Evolutionary conservation across 2,888 invertebrate genomes (phyloP).

Genomic region (Phyllotreta cruciferae): DNA sequence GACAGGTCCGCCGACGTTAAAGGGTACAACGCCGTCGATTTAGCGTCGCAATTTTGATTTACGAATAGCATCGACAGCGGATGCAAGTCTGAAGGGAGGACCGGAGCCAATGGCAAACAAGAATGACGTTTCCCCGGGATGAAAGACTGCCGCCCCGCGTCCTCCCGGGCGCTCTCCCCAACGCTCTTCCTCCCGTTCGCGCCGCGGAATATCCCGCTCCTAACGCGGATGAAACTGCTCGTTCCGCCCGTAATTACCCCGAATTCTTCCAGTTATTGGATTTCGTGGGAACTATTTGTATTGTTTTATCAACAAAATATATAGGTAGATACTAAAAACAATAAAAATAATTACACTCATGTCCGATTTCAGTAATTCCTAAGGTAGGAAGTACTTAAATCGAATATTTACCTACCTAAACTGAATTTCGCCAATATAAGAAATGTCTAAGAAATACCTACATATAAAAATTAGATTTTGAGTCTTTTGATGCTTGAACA

Average conservation of each 20-base stretch:
- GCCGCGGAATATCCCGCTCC: slow-evolving; percentile 37
- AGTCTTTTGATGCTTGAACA: too few species aligned
- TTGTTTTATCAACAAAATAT: slow-evolving; percentile 12
- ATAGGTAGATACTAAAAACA: too few species aligned
- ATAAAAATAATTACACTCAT: too few species aligned
- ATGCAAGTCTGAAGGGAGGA: slow-evolving; percentile 57
- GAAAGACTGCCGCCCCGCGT: slow-evolving; percentile 44
- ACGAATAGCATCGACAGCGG: slow-evolving; percentile 62
- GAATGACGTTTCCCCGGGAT: slow-evolving; percentile 51
- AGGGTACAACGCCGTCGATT: slow-evolving; percentile 47
- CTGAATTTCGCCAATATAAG: too few species aligned
- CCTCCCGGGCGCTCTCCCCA: slow-evolving; percentile 25
- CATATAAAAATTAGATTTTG: too few species aligned
- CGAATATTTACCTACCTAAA: too few species aligned
- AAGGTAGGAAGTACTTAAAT: too few species aligned
- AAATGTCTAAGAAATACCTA: too few species aligned
- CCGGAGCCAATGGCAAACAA: slow-evolving; percentile 53
- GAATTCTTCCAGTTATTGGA: slow-evolving; percentile 26
- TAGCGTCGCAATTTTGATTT: slow-evolving; percentile 60
- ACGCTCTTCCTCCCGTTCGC: slow-evolving; percentile 11
- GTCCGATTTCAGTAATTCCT: too few species aligned
- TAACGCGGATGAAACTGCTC: slow-evolving; percentile 32
- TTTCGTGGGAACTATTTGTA: slow-evolving; percentile 1
- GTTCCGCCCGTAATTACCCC: slow-evolving; percentile 25
- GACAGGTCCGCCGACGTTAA: slow-evolving; percentile 49